Evolutionary conservation across 2,113 vertebrate species (phyloP).

Genomic region (human (Homo sapiens)): GRCh38 chr4:163648001-163648500

Average conservation of each 20-base stretch:
- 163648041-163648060: neutral
- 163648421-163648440: neutral
- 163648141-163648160: constrained; percentile 14
- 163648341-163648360: neutral
- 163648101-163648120: neutral
- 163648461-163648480: neutral
- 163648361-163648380: neutral
- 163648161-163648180: neutral
- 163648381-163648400: neutral
- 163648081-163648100: constrained; percentile 22
- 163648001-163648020: neutral
- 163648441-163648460: neutral
- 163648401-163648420: neutral
- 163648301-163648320: neutral
- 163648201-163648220: constrained; percentile 10
- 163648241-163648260: neutral
- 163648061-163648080: neutral
- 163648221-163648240: neutral
- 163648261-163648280: constrained; percentile 16
- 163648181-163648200: neutral
- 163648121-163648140: neutral
- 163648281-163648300: neutral
- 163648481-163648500: neutral
- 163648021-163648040: neutral
- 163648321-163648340: neutral